Evolutionary conservation across 2,888 invertebrate genomes (phyloP), one percentile per base, ranked within the genome.

Genomic region (Eurytoma californica): DNA sequence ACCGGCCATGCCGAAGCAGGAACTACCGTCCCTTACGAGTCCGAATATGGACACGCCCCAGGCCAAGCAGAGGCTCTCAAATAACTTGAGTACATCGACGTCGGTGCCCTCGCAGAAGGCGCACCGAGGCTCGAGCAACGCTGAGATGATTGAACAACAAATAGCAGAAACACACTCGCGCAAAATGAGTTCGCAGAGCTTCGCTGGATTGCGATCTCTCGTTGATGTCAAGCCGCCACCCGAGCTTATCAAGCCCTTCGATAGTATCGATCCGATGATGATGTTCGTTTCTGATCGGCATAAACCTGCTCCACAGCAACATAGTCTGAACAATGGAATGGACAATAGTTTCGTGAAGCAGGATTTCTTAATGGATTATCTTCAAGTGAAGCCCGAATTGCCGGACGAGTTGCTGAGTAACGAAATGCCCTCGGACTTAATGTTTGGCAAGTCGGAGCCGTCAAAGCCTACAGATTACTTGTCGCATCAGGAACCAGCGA

Each of bases 1-100:
- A 28, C 88, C 87, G 0, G 91, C 91, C 5, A 88, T 90, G 3
- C 87, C 86, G 86, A 88, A 84, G 75, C 80, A 83, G 30, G 86
- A 87, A 30, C 18, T 82, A 18, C 82, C 84, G 66, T 81, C 86
- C 20, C 84, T n/a, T 14, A 18, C 86, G 82, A 86, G 1, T 82
- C 82, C 30, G 70, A 65, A 68, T 58, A 81, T 24, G 70, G 61
- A 67, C 55, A 57, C 85, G 79, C 18, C 84, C 0, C 65, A 39
- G n/a, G 24, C 0, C 13, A 53, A 78, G 20, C 74, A 66, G 30
- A 77, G 58, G 53, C 30, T 20, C 13, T 75, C 77, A 66, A 82
- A 74, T 51, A 74, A 63, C 58, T 13, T 69, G n/a, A 78, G 76
- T 51, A 7, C 39, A 7, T 18, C 77, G 3, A 60, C 77, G 24